Evolutionary conservation across 2,888 invertebrate species (phyloP).

Genomic region (Archips xylosteana): DNA sequence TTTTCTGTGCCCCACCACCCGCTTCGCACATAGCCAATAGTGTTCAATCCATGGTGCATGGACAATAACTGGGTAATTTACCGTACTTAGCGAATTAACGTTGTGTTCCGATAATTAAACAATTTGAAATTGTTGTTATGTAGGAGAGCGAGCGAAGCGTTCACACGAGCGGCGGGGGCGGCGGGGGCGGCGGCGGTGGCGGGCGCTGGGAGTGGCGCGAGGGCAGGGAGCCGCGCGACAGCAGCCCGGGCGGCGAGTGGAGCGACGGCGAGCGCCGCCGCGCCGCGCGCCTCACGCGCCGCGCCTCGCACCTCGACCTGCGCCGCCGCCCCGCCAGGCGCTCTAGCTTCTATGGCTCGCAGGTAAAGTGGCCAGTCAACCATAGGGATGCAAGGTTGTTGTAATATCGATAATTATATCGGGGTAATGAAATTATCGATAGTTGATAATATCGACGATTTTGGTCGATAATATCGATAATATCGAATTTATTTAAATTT

Average conservation of each 20-base stretch:
- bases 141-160: constrained; percentile 78
- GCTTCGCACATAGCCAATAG: too few relatives aligned
- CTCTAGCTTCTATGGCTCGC: constrained; percentile 71
- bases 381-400: too few relatives aligned
- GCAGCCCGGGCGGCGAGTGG: constrained; percentile 72
- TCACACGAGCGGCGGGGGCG: constrained; percentile 58
- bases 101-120: not conserved
- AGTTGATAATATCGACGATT: too few relatives aligned
- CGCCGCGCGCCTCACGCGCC: constrained; percentile 62
- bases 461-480: too few relatives aligned
- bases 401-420: too few relatives aligned
- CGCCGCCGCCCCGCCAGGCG: constrained; percentile 65
- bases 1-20: too few relatives aligned
- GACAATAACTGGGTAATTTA: too few relatives aligned
- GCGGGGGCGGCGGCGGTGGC: constrained; percentile 59
- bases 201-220: constrained; percentile 77
- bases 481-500: too few relatives aligned
- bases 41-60: too few relatives aligned
- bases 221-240: constrained; percentile 58
- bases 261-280: constrained; percentile 53
- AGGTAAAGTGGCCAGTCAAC: constrained; percentile 52
- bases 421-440: too few relatives aligned
- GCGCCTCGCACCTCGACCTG: constrained; percentile 78
- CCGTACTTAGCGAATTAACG: too few relatives aligned
- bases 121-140: not conserved